These are phyloP conservation scores for Paracanthobrama guichenoti DNA, from an alignment of 2,113 vertebrate species.

Conservation along the genomic window DNA sequence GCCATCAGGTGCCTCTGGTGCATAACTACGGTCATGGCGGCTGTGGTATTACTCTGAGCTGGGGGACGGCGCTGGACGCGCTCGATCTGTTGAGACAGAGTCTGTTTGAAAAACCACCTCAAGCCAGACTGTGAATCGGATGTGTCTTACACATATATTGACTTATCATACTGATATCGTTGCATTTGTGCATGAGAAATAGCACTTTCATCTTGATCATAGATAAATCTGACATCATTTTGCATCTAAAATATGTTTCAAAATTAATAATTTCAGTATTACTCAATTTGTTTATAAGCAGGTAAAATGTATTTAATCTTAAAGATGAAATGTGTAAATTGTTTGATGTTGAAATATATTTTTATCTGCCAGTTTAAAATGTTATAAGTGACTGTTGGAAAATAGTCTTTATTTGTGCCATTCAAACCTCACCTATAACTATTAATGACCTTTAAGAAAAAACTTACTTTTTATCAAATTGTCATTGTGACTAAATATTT, in stretches of 20 bases:
- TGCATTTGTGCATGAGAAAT: not conserved
- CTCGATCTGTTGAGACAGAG: slow-evolving; percentile 76
- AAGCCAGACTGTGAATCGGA: slow-evolving; percentile 68
- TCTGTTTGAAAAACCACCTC: slow-evolving; percentile 59
- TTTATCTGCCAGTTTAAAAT: not conserved
- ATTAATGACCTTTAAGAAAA: not conserved
- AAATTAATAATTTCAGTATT: not conserved
- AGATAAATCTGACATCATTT: not conserved
- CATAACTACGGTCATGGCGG: slow-evolving; percentile 92
- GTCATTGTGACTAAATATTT: not conserved
- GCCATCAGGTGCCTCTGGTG: slow-evolving; percentile 73
- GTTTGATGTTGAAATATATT: not conserved
- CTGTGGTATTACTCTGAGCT: slow-evolving; percentile 83
- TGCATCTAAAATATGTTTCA: not conserved
- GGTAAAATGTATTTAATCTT: not conserved
- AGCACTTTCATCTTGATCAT: not conserved
- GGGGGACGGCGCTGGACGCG: slow-evolving; percentile 84
- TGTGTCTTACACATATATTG: not conserved
- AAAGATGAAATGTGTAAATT: not conserved
- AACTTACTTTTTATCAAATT: not conserved
- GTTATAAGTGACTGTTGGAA: not conserved
- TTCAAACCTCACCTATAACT: too few species aligned
- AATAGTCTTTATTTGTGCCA: not conserved
- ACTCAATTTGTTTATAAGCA: not conserved
- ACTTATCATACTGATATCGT: too few species aligned